Conservation (phyloP, 37 sponge, comb jelly and placozoan genomes). For the Mnemiopsis leidyi region DNA sequence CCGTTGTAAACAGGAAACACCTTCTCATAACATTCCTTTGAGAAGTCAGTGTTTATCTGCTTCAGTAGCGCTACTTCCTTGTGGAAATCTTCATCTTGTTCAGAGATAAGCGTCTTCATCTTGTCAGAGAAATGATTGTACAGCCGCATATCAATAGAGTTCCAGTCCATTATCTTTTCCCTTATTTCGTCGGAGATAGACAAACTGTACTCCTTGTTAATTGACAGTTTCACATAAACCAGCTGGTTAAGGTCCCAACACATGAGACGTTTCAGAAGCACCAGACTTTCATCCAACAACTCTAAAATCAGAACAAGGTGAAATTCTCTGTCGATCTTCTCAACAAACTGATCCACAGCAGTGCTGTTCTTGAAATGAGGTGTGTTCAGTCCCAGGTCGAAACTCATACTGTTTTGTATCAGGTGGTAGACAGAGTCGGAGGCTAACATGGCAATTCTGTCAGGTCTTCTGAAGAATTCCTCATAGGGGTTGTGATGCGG, state of each 20-base stretch:
- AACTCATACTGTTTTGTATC: conserved; percentile 36
- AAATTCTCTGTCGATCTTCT: background rate
- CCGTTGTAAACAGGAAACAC: conserved; percentile 4
- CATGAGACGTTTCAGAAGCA: background rate
- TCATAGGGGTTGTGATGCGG: background rate
- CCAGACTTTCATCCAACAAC: conserved; percentile 39
- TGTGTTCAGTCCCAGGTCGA: conserved; percentile 27
- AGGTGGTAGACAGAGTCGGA: background rate
- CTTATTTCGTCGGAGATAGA: background rate
- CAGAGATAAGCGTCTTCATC: background rate
- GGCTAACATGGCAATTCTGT: background rate
- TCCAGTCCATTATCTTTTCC: conserved; percentile 25
- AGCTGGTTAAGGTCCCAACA: conserved; percentile 11
- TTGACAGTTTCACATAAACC: conserved; percentile 19
- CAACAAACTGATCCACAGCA: conserved; percentile 26
- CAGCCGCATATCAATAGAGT: conserved; percentile 8
- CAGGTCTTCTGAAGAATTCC: conserved; percentile 12
- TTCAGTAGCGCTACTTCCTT: background rate
- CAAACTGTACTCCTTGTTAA: background rate
- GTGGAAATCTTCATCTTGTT: conserved; percentile 8
- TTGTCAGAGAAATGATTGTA: background rate
- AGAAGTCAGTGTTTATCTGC: background rate
- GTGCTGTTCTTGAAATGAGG: background rate
- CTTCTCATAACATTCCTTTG: background rate
- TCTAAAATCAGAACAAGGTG: conserved; percentile 27